phyloP scores from a whole-genome alignment of 2,888 invertebrate species.

The Tenthredo distinguenda region DNA sequence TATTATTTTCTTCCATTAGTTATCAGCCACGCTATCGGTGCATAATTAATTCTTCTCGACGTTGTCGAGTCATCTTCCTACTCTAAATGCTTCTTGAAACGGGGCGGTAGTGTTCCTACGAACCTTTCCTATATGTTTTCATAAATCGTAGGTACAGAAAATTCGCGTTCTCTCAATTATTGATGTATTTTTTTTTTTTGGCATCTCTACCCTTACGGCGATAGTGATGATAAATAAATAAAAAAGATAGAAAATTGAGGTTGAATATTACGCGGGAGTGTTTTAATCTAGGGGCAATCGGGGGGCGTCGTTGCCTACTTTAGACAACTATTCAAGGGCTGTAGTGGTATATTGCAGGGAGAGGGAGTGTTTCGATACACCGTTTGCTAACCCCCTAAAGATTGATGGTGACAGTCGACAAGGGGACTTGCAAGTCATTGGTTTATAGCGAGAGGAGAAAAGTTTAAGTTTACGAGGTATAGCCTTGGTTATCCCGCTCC shows the following conservation, averaged over 20 bases:
- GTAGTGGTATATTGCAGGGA: constrained; percentile 48
- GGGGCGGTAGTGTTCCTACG: background rate
- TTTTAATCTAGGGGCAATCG: constrained; percentile 53
- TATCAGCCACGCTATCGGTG: constrained; percentile 42
- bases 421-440: constrained; percentile 66
- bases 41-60: constrained; percentile 34
- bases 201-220: background rate
- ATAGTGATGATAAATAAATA: background rate
- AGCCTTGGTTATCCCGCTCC: constrained; percentile 49
- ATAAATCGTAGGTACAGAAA: background rate
- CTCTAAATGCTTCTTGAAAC: background rate
- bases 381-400: constrained; percentile 60
- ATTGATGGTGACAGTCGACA: constrained; percentile 65
- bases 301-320: constrained; percentile 56
- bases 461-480: constrained; percentile 63
- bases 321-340: constrained; percentile 59
- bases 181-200: background rate
- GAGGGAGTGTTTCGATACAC: constrained; percentile 46
- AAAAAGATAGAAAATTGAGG: constrained; percentile 50
- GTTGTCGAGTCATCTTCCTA: constrained; percentile 27
- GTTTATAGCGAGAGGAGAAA: constrained; percentile 61
- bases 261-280: constrained; percentile 61
- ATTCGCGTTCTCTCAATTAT: background rate
- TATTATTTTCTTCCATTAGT: constrained; percentile 39
- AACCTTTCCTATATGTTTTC: background rate